Percentiles rank a stretch among this genome's conserved stretches.
Conservation (phyloP, 2,113 vertebrate genomes). For the Toxostoma redivivum region DNA sequence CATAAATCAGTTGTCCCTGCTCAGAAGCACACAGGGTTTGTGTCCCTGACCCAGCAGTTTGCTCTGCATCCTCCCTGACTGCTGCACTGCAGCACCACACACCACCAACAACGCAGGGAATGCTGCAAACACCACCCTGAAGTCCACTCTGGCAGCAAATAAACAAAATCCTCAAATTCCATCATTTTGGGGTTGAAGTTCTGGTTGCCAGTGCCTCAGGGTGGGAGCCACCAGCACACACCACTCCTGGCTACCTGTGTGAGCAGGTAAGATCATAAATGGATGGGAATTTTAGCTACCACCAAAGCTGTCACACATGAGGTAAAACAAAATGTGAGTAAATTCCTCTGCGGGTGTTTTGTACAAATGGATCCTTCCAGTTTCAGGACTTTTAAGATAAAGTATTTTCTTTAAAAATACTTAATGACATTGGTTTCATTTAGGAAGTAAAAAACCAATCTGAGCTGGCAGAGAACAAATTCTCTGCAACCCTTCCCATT, state of each 20-base stretch:
- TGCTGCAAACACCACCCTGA: neutral
- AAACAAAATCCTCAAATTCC: neutral
- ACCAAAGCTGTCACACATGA: neutral
- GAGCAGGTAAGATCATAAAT: neutral
- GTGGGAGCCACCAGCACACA: neutral
- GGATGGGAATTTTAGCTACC: neutral
- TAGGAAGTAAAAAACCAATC: neutral
- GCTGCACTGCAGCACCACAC: slow-evolving; percentile 52
- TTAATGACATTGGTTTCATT: neutral
- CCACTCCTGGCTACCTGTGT: neutral
- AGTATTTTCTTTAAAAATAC: neutral
- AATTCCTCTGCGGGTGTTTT: neutral
- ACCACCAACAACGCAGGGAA: neutral
- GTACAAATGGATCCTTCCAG: neutral
- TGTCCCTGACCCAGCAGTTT: neutral
- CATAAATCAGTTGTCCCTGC: neutral
- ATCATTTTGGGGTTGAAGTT: neutral
- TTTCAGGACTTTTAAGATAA: neutral
- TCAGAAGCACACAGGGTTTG: neutral
- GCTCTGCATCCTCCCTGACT: neutral
- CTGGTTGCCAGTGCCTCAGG: neutral
- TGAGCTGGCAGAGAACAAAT: neutral
- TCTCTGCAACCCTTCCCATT: neutral
- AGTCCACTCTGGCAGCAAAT: neutral
- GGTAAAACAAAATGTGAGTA: neutral